Evolutionary conservation across 2,113 vertebrate genomes (phyloP).

Genomic region (Corvus moneduloides): DNA sequence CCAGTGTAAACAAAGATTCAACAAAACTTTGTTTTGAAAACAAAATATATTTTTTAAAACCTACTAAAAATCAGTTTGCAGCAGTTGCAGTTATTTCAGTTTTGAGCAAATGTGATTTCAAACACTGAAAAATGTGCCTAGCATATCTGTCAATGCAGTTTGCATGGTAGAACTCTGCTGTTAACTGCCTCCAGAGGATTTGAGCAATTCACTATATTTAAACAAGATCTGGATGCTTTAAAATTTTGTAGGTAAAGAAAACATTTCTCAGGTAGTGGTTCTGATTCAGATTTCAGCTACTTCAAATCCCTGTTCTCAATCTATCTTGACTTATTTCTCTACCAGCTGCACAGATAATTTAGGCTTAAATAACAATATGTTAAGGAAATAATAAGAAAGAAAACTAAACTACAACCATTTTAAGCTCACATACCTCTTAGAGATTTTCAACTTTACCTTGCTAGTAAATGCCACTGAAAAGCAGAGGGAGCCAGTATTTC

Average conservation of each 20-base stretch:
- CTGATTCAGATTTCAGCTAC: neutral
- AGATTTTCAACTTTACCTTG: neutral
- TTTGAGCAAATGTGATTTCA: neutral
- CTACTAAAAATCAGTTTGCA: neutral
- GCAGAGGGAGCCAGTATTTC: neutral
- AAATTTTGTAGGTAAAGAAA: neutral
- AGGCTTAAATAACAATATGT: neutral
- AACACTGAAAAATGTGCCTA: neutral
- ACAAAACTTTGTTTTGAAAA: neutral
- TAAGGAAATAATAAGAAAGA: neutral
- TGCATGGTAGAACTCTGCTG: neutral
- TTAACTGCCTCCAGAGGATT: neutral
- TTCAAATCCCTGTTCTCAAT: neutral
- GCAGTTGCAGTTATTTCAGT: neutral
- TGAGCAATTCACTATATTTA: neutral
- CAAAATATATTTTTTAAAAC: neutral
- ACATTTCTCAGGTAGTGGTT: neutral
- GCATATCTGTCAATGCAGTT: neutral
- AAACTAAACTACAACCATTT: neutral
- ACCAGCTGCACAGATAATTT: neutral
- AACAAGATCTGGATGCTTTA: neutral
- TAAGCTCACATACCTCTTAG: neutral
- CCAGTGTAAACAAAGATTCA: conserved; percentile 4
- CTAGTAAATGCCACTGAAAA: neutral
- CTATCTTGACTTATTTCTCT: neutral